phyloP scores from a whole-genome alignment of 2,113 vertebrate genomes.

The Hemibagrus wyckioides region DNA sequence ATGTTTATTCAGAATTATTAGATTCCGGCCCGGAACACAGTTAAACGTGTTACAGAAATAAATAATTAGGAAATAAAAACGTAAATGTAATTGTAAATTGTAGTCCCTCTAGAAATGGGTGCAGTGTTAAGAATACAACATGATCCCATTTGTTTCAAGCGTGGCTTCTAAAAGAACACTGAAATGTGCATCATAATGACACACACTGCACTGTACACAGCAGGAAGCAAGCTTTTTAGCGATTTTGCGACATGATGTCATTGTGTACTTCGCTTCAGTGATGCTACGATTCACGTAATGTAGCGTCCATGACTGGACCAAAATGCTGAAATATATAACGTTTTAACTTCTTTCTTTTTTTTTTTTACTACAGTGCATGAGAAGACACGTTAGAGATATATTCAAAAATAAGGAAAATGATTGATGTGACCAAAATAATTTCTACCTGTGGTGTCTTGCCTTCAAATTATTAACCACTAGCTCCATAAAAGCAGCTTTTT shows the following conservation, averaged over 20 bases:
- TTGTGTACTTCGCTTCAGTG: not conserved
- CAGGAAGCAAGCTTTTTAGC: not conserved
- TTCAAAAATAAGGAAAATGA: not conserved
- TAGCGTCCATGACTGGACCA: not conserved
- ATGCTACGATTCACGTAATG: not conserved
- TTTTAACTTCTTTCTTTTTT: not conserved
- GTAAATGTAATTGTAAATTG: not conserved
- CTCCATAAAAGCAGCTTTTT: not conserved
- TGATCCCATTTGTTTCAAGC: not conserved
- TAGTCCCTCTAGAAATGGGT: not conserved
- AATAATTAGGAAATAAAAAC: not conserved
- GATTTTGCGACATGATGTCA: not conserved
- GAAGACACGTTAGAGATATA: not conserved
- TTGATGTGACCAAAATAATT: conserved; percentile 12
- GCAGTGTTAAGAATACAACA: not conserved
- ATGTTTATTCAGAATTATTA: too few species aligned
- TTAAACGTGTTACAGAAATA: too few species aligned
- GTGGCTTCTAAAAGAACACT: not conserved
- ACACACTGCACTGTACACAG: not conserved
- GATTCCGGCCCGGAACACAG: too few species aligned
- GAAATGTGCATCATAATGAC: not conserved
- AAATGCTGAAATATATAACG: not conserved
- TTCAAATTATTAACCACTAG: not conserved
- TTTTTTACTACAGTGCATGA: conserved; percentile 5
- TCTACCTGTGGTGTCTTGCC: conserved; percentile 7